Conservation (phyloP, 2,888 invertebrate genomes). For the Agonopterix alstromeriana region DNA sequence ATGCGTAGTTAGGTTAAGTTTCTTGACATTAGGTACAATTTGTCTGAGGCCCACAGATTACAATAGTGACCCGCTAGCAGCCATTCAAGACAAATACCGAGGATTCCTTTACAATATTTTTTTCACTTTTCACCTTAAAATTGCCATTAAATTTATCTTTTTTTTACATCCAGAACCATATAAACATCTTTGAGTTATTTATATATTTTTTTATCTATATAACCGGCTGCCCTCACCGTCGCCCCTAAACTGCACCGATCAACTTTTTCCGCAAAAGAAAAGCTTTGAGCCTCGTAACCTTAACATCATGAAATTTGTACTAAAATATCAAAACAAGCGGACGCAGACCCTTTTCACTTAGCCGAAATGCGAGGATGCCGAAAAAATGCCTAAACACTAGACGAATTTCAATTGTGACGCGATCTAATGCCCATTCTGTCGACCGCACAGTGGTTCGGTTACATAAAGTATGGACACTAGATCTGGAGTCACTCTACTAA, state of each 20-base stretch:
- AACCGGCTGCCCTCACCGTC: constrained; percentile 47
- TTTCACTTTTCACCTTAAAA: constrained; percentile 58
- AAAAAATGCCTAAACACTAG: constrained; percentile 74
- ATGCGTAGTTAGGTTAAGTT: constrained; percentile 70
- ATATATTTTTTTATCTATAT: constrained; percentile 76
- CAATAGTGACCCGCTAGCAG: constrained; percentile 69
- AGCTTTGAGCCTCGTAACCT: constrained; percentile 77
- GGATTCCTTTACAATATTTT: constrained; percentile 56
- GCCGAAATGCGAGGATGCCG: constrained; percentile 77
- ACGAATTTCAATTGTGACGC: constrained; percentile 40
- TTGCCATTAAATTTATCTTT: constrained; percentile 69
- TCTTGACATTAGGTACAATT: constrained; percentile 56
- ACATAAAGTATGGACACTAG: constrained; percentile 23
- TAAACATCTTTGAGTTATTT: constrained; percentile 77
- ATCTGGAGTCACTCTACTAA: constrained; percentile 38
- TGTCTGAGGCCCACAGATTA: constrained; percentile 73
- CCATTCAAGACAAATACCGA: constrained; percentile 73
- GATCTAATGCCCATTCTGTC: constrained; percentile 4
- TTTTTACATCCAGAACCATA: constrained; percentile 76
- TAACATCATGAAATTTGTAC: constrained; percentile 77
- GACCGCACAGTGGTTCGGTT: constrained; percentile 20
- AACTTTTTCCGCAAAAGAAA: constrained; percentile 72
- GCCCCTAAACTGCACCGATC: constrained; percentile 41
- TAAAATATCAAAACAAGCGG: constrained; percentile 73
- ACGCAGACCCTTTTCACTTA: constrained; percentile 71